phyloP scores from a whole-genome alignment of 2,797 vertebrate species.

The Enteromius mattozi region DNA sequence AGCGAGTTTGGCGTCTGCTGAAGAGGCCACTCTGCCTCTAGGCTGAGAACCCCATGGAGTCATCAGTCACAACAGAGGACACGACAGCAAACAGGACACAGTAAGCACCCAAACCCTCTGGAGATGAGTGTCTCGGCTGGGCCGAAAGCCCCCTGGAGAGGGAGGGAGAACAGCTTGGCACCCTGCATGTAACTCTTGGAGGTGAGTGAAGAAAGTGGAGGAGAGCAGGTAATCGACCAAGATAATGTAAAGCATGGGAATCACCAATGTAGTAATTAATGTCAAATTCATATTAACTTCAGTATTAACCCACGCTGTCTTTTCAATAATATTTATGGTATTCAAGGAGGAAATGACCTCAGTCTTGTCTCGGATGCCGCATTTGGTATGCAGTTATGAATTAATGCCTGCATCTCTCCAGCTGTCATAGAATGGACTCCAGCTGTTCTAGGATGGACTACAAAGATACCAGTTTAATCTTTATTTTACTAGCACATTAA shows the following conservation, averaged over 20 bases:
- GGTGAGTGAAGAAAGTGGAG: not conserved
- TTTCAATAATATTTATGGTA: constrained; percentile 11
- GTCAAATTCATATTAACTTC: not conserved
- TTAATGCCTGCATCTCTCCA: not conserved
- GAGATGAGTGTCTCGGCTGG: constrained; percentile 26
- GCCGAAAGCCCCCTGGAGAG: constrained; percentile 2
- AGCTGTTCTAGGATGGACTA: constrained; percentile 13
- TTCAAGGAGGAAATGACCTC: not conserved
- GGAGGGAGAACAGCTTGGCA: constrained; percentile 13
- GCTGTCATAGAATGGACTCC: constrained; percentile 8
- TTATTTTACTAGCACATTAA: not conserved
- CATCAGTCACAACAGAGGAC: constrained; percentile 50
- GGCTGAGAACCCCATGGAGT: constrained; percentile 34
- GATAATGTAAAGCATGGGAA: not conserved
- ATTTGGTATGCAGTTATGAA: constrained; percentile 12
- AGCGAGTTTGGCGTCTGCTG: constrained; percentile 15
- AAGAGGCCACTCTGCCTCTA: constrained; percentile 16
- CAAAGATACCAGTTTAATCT: not conserved
- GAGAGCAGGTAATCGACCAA: not conserved
- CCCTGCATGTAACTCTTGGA: not conserved
- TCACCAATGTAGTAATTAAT: not conserved
- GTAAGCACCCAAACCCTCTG: constrained; percentile 18
- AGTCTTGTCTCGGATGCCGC: not conserved
- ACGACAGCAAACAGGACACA: constrained; percentile 46
- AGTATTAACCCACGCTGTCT: not conserved